Conservation (phyloP, 1,140 invertebrate genomes). For the Chymomyza costata region DNA sequence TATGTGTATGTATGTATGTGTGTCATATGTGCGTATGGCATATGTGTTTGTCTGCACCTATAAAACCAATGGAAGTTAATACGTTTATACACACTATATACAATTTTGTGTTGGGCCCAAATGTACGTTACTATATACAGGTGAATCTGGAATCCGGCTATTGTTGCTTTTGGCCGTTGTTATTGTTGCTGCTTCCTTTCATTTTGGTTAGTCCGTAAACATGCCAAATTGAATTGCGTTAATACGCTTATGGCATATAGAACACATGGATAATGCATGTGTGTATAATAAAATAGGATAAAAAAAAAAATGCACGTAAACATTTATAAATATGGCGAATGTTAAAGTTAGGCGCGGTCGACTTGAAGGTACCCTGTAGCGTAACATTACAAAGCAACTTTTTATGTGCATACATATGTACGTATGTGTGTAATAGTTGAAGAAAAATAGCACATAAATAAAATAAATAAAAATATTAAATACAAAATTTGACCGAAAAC, state of each 20-base stretch:
- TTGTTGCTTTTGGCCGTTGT: slow-evolving; percentile 1
- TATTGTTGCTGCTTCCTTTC: slow-evolving; percentile 18
- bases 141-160: slow-evolving; percentile 39
- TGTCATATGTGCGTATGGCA: slow-evolving; percentile 5
- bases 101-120: too few species aligned
- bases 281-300: too few species aligned
- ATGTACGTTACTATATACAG: slow-evolving; percentile 34
- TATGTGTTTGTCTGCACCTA: slow-evolving; percentile 42
- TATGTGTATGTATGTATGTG: slow-evolving; percentile 9
- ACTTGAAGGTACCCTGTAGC: too few species aligned
- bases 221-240: slow-evolving; percentile 65
- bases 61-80: slow-evolving; percentile 72
- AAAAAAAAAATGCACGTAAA: too few species aligned
- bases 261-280: slow-evolving; percentile 24
- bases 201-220: slow-evolving; percentile 22
- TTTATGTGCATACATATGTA: too few species aligned
- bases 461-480: too few species aligned
- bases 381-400: too few species aligned
- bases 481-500: too few species aligned
- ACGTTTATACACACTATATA: slow-evolving; percentile 48
- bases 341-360: too few species aligned
- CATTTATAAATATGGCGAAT: too few species aligned
- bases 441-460: too few species aligned
- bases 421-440: too few species aligned
- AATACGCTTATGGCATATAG: slow-evolving; percentile 66